Conservation (phyloP, 2,888 invertebrate genomes). For the Dendrolimus pini region DNA sequence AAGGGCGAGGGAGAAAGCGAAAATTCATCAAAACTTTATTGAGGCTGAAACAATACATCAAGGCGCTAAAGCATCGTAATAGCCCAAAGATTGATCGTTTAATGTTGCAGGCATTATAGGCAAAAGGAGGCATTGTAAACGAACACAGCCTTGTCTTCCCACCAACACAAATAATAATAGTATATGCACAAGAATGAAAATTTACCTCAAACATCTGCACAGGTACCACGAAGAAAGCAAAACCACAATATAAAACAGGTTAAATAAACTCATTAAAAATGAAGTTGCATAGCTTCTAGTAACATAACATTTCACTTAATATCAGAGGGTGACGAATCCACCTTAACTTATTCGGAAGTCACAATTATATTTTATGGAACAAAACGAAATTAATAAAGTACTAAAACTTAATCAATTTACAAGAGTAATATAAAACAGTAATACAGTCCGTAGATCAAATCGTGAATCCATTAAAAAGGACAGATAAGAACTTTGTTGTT, state of each 20-base stretch:
- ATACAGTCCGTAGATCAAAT: constrained; percentile 7
- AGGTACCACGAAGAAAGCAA: no score
- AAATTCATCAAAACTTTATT: constrained; percentile 76
- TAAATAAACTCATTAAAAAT: no score
- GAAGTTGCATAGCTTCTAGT: no score
- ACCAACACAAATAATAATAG: not conserved
- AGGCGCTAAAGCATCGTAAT: constrained; percentile 73
- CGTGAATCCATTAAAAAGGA: constrained; percentile 24
- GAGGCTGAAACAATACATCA: constrained; percentile 74
- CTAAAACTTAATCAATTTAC: not conserved
- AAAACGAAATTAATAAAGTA: not conserved
- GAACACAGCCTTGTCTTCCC: constrained; percentile 19
- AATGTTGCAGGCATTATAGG: constrained; percentile 55
- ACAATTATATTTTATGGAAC: not conserved
- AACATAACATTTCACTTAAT: no score
- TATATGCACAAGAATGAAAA: no score
- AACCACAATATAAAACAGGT: no score
- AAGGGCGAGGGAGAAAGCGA: constrained; percentile 59
- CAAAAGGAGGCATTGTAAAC: constrained; percentile 45
- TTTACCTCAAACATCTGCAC: no score
- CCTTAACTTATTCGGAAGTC: no score
- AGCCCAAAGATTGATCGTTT: constrained; percentile 70
- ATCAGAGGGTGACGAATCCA: no score
- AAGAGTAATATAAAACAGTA: not conserved
- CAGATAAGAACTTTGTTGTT: constrained; percentile 35